Evolutionary conservation across 1,140 invertebrate genomes (phyloP), one percentile per base, ranked within the genome.

Genomic region (Leptinotarsa lineolata): DNA sequence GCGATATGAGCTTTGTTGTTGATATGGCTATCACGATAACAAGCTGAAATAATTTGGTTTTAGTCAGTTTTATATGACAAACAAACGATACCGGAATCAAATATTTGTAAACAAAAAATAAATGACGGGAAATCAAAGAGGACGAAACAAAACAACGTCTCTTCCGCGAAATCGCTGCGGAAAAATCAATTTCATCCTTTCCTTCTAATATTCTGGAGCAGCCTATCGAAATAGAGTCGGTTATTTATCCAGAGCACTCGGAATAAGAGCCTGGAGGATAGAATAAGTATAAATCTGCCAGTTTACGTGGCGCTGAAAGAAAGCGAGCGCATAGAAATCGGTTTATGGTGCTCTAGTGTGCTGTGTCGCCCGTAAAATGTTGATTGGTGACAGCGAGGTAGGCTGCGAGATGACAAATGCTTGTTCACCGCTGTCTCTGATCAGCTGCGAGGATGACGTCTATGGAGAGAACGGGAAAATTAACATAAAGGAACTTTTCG

Each of bases 311-410:
- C 48, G 75, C 24, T 66, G 61, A 76, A 76, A 76, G 75, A 70
- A 76, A 74, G 60, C 68, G 64, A 70, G 63, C 65, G 73, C 66
- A 70, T 60, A 69, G 77, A 69, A 79, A 79, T 78, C 78, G 78
- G 71, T 79, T 79, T 79, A 79, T 75, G 74, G 75, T 72, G 70
- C 78, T 76, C 77, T 70, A 24, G 78, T 77, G 78, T 79, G 75
- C 75, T 79, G 78, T 79, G 77, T 61, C 64, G 77, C 73, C 78
- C 78, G 78, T 79, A 79, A 79, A 79, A 79, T 78, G 78, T 73
- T 79, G 78, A 79, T 79, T 79, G 78, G 75, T 76, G 78, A 79
- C 78, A 78, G 76, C 39, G 70, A 61, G 48, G 75, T 78, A 78
- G 70, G 75, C 76, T 74, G 68, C 18, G 65, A 68, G 73, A 79